Conservation (phyloP, 2,888 invertebrate species). For the Liodrosophila aerea region DNA sequence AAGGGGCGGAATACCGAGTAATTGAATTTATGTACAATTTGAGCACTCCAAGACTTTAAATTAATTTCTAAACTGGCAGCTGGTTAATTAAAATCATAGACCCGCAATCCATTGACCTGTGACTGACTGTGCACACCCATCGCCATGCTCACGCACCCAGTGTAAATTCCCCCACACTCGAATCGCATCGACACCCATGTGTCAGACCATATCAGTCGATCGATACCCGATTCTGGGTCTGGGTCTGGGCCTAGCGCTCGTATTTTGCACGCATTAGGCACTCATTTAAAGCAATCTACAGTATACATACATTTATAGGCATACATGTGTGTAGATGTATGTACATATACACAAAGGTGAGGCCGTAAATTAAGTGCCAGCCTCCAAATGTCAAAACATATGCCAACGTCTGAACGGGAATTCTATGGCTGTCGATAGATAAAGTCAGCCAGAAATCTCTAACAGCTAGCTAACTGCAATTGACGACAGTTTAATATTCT, state of each 20-base stretch:
- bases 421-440: conserved; percentile 31
- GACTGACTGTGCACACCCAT: conserved; percentile 25
- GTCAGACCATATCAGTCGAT: background rate
- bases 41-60: conserved; percentile 43
- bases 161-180: background rate
- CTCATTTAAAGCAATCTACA: conserved; percentile 3
- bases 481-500: conserved; percentile 7
- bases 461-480: background rate
- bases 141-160: conserved; percentile 13
- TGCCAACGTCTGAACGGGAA: conserved; percentile 55
- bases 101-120: conserved; percentile 8
- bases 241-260: conserved; percentile 23
- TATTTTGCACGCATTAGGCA: conserved; percentile 5
- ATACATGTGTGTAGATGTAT: background rate
- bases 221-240: conserved; percentile 25
- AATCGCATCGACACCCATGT: too few species aligned
- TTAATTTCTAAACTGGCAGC: conserved; percentile 52
- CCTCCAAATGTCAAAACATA: conserved; percentile 66
- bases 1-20: conserved; percentile 38
- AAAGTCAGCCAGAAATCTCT: conserved; percentile 20
- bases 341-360: conserved; percentile 41
- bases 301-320: conserved; percentile 2
- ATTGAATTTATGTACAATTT: conserved; percentile 49
- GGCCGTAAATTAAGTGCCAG: conserved; percentile 62
- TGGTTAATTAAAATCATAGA: conserved; percentile 57